Percentiles rank a stretch among this genome's conserved stretches.
Conservation (phyloP, 2,888 invertebrate species). For the Acrocera orbiculus region DNA sequence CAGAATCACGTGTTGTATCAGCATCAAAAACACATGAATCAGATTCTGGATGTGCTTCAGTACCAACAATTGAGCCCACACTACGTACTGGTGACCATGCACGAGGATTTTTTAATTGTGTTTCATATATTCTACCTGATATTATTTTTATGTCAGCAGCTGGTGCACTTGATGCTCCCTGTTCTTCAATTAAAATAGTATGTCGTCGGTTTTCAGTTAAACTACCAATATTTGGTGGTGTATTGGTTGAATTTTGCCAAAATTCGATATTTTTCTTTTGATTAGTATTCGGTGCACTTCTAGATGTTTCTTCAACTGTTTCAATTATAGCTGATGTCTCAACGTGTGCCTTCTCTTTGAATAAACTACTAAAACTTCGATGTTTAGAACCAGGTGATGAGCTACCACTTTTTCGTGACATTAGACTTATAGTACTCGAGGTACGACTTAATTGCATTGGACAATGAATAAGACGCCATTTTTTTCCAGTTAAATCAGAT, state of each 20-base stretch:
- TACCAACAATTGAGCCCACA: conserved; percentile 65
- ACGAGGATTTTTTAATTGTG: conserved; percentile 57
- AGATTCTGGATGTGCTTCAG: conserved; percentile 72
- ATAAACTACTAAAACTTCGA: conserved; percentile 46
- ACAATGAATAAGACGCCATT: conserved; percentile 66
- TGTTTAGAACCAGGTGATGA: conserved; percentile 42
- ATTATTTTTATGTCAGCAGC: conserved; percentile 34
- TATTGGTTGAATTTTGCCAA: conserved; percentile 23
- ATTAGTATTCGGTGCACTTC: conserved; percentile 50
- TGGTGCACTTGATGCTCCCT: conserved; percentile 26
- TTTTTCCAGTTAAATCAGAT: conserved; percentile 66
- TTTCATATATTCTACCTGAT: conserved; percentile 49
- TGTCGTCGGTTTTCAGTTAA: conserved; percentile 24
- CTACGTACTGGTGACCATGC: conserved; percentile 82
- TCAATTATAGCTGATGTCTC: conserved; percentile 29
- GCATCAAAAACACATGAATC: conserved; percentile 67
- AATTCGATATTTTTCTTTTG: conserved; percentile 30
- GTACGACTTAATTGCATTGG: conserved; percentile 69
- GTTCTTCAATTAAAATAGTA: conserved; percentile 10
- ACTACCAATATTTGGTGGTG: conserved; percentile 29
- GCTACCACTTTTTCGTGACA: conserved; percentile 32
- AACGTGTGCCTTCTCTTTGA: conserved; percentile 28
- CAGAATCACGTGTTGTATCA: conserved; percentile 49
- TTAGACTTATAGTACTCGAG: conserved; percentile 59
- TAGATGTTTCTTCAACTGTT: conserved; percentile 45